Evolutionary conservation across 2,797 vertebrate species (phyloP).

Genomic region (Hoplostethus atlanticus): DNA sequence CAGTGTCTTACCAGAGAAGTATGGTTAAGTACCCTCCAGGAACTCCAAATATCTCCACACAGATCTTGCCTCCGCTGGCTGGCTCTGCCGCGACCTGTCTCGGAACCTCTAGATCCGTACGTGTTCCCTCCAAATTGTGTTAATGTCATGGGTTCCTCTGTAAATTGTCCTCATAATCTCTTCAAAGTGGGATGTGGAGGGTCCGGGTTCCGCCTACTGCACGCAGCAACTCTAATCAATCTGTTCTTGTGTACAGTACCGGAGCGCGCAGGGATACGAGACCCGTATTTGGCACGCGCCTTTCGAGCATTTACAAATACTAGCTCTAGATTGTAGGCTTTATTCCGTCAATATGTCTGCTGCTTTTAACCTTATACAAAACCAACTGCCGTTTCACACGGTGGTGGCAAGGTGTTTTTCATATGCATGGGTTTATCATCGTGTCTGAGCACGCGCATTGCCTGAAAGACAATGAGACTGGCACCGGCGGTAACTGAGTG

Average conservation of each 20-base stretch:
- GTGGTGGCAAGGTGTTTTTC: neutral
- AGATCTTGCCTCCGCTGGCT: constrained; percentile 29
- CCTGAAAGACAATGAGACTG: constrained; percentile 31
- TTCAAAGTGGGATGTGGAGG: constrained; percentile 74
- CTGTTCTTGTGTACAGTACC: constrained; percentile 36
- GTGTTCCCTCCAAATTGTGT: constrained; percentile 39
- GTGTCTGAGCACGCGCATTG: constrained; percentile 19
- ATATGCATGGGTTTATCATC: neutral
- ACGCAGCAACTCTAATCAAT: constrained; percentile 63
- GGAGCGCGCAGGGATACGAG: constrained; percentile 42
- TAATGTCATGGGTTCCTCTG: constrained; percentile 66
- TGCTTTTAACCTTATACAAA: neutral
- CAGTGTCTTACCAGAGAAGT: constrained; percentile 69
- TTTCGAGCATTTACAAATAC: constrained; percentile 15
- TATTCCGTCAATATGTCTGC: neutral
- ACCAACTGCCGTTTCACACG: neutral
- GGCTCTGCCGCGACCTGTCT: constrained; percentile 41
- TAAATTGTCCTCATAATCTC: constrained; percentile 66
- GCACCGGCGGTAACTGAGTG: neutral
- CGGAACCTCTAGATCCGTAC: constrained; percentile 48
- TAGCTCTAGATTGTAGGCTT: neutral
- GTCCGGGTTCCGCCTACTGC: constrained; percentile 78
- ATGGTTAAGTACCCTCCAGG: constrained; percentile 40
- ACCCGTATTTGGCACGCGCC: constrained; percentile 42
- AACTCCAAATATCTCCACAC: constrained; percentile 78